Evolutionary conservation across 2,888 invertebrate genomes (phyloP), one percentile per base, ranked within the genome.

Genomic region (Leucozona laternaria): DNA sequence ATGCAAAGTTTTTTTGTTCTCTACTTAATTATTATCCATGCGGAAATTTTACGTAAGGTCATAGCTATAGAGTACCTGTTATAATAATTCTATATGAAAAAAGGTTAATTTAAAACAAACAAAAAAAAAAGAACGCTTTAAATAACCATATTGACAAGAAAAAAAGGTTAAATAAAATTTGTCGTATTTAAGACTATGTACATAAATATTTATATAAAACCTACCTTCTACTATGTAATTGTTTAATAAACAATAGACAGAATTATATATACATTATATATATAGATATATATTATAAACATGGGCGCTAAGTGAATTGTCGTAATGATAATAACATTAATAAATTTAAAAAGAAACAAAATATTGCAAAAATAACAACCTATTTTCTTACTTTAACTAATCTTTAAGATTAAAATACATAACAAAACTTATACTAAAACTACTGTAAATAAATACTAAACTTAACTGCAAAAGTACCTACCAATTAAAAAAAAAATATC

Each of bases 51-150:
- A 86, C 86, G 86, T 86, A 86, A 93, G 92, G 92, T 93, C 92
- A 92, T 93, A 93, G 93, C 93, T 93, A 93, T 93, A 92, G 92
- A 92, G 93, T 93, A 93, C 93, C 93, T 93, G 93, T 92, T 83
- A 83, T 81, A 71, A 87, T 86, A 79, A 82, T 77, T 84, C 77
- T 80, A 75, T 87, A 45, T 68, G 48, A 68, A 92, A 92, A 83
- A 85, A 71, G 45, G 73, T 81, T 81, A 62, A 85, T 85, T 85
- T 81, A 34, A 73, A 80, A 71, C 28, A 45, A 45, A 71, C 53
- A 77, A 72, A 72, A 55, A 64, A 75, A 70, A 53, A 50, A 76
- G 13, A 81, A 58, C 64, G 55, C 53, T 70, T 66, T 57, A 77
- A 75, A 53, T 31, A 58, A 43, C 71, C 68, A 31, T n/a, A n/a